Percentiles rank a stretch among this genome's conserved stretches.
Evolutionary conservation across 2,888 invertebrate genomes (phyloP).

Genomic region (Chironomus riparius): DNA sequence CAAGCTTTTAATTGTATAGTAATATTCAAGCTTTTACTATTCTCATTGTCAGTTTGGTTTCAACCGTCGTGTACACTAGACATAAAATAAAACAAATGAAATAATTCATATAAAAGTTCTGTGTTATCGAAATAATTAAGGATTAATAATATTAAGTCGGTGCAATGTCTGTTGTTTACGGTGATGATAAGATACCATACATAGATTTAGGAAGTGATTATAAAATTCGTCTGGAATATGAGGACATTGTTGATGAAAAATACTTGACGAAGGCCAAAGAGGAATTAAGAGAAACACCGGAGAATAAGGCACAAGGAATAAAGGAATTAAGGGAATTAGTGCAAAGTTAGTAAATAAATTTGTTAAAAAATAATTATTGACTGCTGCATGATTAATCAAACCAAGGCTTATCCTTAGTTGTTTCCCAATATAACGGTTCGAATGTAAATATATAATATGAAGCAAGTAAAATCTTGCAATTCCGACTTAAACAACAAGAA

Average conservation of each 20-base stretch:
- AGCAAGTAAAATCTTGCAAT: too few relatives aligned
- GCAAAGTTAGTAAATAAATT: background rate
- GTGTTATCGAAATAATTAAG: too few relatives aligned
- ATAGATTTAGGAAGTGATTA: constrained; percentile 51
- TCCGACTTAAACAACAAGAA: too few relatives aligned
- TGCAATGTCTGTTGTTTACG: constrained; percentile 45
- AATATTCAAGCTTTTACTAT: too few relatives aligned
- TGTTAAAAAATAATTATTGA: background rate
- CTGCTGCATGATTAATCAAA: background rate
- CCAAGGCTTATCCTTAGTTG: background rate
- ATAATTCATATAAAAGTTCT: too few relatives aligned
- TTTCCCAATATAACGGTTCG: too few relatives aligned
- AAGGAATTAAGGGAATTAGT: constrained; percentile 46
- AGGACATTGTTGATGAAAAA: constrained; percentile 48
- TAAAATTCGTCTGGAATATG: constrained; percentile 53
- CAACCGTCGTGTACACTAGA: too few relatives aligned
- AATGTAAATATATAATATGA: too few relatives aligned
- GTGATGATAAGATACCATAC: constrained; percentile 50
- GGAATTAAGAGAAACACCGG: constrained; percentile 64
- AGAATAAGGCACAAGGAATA: constrained; percentile 51
- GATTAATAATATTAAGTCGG: background rate
- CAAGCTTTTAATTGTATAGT: too few relatives aligned
- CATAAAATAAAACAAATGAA: too few relatives aligned
- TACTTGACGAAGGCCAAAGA: constrained; percentile 53
- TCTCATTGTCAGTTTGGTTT: too few relatives aligned